Percentiles rank a stretch among this genome's conserved stretches.
Conservation (phyloP, 2,113 vertebrate genomes). For the Neoarius graeffei region DNA sequence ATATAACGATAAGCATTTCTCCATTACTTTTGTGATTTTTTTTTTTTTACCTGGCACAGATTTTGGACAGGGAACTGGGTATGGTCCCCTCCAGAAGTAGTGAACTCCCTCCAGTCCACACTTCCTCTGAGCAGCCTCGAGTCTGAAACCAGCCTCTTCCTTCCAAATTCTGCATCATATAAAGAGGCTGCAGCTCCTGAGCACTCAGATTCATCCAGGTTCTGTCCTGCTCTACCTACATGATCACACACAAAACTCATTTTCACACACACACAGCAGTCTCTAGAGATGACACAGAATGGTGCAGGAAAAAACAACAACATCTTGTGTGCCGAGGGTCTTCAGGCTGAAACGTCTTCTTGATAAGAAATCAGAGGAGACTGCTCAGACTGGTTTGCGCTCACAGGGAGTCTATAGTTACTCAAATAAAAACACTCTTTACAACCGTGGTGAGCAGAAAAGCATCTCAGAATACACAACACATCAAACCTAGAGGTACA, state of each 20-base stretch:
- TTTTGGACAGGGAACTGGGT: slow-evolving; percentile 47
- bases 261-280: not conserved
- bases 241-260: not conserved
- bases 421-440: too few relatives aligned
- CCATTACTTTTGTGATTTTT: not conserved
- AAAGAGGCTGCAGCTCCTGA: slow-evolving; percentile 88
- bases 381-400: too few relatives aligned
- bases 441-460: too few relatives aligned
- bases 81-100: slow-evolving; percentile 81
- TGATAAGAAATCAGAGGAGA: too few relatives aligned
- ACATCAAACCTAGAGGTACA: too few relatives aligned
- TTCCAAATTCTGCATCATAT: slow-evolving; percentile 54
- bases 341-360: too few relatives aligned
- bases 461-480: too few relatives aligned
- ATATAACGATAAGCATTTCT: not conserved
- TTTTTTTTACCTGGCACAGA: slow-evolving; percentile 74
- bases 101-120: slow-evolving; percentile 87
- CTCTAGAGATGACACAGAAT: not conserved
- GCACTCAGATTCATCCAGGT: slow-evolving; percentile 85
- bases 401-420: too few relatives aligned
- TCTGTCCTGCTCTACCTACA: slow-evolving; percentile 72
- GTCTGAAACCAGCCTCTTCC: slow-evolving; percentile 71
- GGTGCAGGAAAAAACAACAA: not conserved
- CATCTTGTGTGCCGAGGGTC: too few relatives aligned
- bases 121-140: slow-evolving; percentile 76